Base-by-base conservation (phyloP, 2,888 invertebrate species). In the Drosophila pseudotalamancana region DNA sequence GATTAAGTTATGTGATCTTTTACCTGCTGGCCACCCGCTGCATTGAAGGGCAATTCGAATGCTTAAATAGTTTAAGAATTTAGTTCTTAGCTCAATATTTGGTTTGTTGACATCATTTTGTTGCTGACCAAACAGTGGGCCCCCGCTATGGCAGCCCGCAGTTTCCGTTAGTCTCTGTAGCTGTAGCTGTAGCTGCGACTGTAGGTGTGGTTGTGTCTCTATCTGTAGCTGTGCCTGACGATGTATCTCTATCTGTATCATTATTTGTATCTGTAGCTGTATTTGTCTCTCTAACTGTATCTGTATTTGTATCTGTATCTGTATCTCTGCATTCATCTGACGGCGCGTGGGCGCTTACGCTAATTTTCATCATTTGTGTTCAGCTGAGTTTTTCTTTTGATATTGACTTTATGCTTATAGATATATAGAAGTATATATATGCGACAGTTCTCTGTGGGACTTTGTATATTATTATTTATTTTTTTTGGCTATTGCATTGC, bases 31-130 rank as follows among this genome's bases (percentile, higher is more conserved):
- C 55, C 74, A 76, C 63, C 59, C 72, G 69, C 59, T 69, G 72
- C 55, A 61, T 14, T 64, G 29, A 46, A 53, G 55, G 69, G 51
- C 53, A 59, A 73, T 77, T 65, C 64, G 59, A 59, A 73, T 76
- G 72, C 71, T 71, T 78, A 74, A 65, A 39, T 48, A 39, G 61
- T 46, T 35, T 4, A 11, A 54, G 34, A 48, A 71, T 42, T 43
- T n/a, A 8, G 18, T 61, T 65, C 34, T 62, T 32, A 39, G 51
- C 37, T 51, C 55, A 71, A 56, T n/a, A 54, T 43, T 62, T 68
- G 56, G 56, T 77, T 71, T 69, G 81, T 77, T 78, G 78, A 74
- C 78, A 78, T 78, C 74, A 78, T 77, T n/a, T n/a, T 50, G 55
- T 49, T 37, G 51, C 46, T 34, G 67, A 43, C 57, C 66, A 64